Percentiles rank a stretch among this genome's conserved stretches.
These are phyloP conservation scores for Picathartes gymnocephalus DNA, from an alignment of 2,113 vertebrate genomes.

Conservation along the genomic window DNA sequence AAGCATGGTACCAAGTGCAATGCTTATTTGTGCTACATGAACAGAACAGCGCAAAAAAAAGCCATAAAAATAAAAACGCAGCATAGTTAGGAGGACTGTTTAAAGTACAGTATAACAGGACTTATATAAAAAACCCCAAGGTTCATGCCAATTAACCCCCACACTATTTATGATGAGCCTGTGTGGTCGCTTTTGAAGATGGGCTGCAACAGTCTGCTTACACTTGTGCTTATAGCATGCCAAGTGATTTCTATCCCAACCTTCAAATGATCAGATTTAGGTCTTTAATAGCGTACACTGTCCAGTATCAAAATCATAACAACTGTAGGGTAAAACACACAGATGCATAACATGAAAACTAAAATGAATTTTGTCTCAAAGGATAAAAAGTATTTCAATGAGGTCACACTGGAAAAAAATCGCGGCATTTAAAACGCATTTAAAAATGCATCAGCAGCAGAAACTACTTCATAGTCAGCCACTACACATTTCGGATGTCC, in stretches of 20 bases:
- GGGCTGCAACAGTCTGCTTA: conserved; percentile 45
- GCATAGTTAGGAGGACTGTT: conserved; percentile 73
- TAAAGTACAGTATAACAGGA: conserved; percentile 55
- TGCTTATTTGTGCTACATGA: conserved; percentile 90
- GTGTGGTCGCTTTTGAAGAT: conserved; percentile 56
- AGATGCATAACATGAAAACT: conserved; percentile 30
- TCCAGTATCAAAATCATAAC: conserved; percentile 29
- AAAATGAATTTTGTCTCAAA: conserved; percentile 37
- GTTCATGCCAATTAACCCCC: conserved; percentile 61
- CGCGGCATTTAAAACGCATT: conserved; percentile 57
- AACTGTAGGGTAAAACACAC: conserved; percentile 40
- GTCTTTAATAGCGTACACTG: conserved; percentile 45
- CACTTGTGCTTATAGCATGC: conserved; percentile 55
- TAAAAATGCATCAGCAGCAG: conserved; percentile 63
- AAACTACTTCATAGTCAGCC: conserved; percentile 62
- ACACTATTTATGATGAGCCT: conserved; percentile 4
- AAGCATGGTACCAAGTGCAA: conserved; percentile 92
- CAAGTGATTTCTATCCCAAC: conserved; percentile 68
- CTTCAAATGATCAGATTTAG: conserved; percentile 52
- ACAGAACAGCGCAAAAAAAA: conserved; percentile 74
- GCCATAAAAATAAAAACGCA: conserved; percentile 70
- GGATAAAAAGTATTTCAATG: conserved; percentile 55
- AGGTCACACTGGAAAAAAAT: conserved; percentile 60
- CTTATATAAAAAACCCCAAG: conserved; percentile 10
- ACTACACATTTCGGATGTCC: conserved; percentile 41